Base-by-base conservation (phyloP, 2,888 invertebrate genomes). In the Oscheius myriophilus region DNA sequence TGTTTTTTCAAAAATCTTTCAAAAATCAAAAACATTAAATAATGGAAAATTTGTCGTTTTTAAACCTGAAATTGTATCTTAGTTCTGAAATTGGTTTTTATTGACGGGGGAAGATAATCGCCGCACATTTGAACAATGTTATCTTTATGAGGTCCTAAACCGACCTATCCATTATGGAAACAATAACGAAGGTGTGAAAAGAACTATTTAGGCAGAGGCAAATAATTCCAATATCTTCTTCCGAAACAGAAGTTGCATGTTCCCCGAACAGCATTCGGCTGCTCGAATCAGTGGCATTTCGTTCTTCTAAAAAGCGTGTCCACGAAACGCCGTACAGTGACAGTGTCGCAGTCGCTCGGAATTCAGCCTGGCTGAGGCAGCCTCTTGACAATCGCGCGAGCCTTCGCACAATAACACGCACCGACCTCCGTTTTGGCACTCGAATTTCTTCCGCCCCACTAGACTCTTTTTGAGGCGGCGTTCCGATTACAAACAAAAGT, bases 361-460 rank as follows among this genome's bases (percentile, higher is more conserved):
- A 25, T 54, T 25, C 21, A 54, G 25, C 33, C 33, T 33, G 33
- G 26, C 21, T 54, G 54, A 54, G 54, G 18, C 54, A 54, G 54
- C 54, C 57, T 57, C 57, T 57, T 57, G 57, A 57, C 57, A 57
- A 57, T 41, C 54, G 54, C 33, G 33, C 54, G 26, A 14, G 54
- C 54, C 21, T 25, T 42, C 57, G 57, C 41, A 57, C 57, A 57
- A 57, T 57, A 57, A 57, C 57, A 57, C 21, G 25, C 41, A 41
- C 57, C 14, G 63, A 53, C 63, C 63, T 63, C 63, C 63, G 53
- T 63, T 52, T 52, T 63, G 53, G 63, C 53, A 63, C 63, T 63
- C 46, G 61, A 61, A 61, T 61, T 49, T 46, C 61, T 49, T 61
- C 49, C 61, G 61, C 61, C 49, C 61, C 61, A 61, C 61, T 61